phyloP scores from a whole-genome alignment of 2,113 vertebrate species.

The Tinamus guttatus region DNA sequence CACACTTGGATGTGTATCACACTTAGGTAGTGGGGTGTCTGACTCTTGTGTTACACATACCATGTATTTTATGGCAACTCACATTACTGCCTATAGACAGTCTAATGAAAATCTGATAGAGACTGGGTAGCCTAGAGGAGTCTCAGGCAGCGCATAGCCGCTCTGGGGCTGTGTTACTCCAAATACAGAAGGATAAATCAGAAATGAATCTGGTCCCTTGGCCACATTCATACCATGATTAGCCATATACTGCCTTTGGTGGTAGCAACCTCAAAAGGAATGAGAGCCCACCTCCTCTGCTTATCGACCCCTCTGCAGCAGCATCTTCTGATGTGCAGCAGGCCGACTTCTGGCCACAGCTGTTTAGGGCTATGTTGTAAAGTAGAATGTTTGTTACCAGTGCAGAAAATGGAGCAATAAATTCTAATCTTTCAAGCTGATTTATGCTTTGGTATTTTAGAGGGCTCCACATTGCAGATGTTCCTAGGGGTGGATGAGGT shows the following conservation, averaged over 20 bases:
- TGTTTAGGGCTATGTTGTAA: not conserved
- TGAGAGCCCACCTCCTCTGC: not conserved
- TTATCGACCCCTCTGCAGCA: not conserved
- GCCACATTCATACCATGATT: rapidly evolving
- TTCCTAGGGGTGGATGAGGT: not conserved
- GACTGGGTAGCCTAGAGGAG: not conserved
- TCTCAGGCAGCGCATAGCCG: rapidly evolving
- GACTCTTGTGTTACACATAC: not conserved
- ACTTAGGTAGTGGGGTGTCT: not conserved
- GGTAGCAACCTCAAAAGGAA: not conserved
- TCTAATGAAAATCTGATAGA: not conserved
- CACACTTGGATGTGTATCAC: not conserved
- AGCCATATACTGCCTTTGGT: not conserved
- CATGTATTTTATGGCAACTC: not conserved
- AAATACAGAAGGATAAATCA: not conserved
- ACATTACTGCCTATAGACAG: not conserved
- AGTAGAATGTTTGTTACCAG: not conserved
- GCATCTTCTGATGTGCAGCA: not conserved
- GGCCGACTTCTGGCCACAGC: not conserved
- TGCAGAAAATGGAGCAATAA: not conserved
- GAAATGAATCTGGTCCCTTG: not conserved
- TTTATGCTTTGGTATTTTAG: not conserved
- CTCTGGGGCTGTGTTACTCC: no score
- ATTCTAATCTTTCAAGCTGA: not conserved
- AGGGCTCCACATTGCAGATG: not conserved